Conservation (phyloP, 1,140 invertebrate genomes). For the Dendroctonus valens region DNA sequence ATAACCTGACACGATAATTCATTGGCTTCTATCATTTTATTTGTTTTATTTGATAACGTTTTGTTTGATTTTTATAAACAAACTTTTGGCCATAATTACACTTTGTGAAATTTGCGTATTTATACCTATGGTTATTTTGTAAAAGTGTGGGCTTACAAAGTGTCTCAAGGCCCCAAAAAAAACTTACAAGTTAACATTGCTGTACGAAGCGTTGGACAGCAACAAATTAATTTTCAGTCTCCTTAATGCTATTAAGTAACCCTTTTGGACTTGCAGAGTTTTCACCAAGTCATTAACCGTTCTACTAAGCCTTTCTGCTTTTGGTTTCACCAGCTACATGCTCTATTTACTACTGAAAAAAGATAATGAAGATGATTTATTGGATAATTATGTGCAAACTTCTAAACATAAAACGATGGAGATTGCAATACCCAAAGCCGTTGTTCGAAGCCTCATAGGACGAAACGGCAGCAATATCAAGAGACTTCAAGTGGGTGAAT, state of each 20-base stretch:
- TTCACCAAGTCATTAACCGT: constrained; percentile 41
- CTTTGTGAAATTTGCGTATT: too few species aligned
- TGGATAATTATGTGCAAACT: constrained; percentile 37
- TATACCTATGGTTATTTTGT: too few species aligned
- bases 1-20: too few species aligned
- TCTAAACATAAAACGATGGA: constrained; percentile 47
- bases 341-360: constrained; percentile 52
- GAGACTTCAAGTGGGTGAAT: constrained; percentile 58
- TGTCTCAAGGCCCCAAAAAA: too few species aligned
- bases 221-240: too few species aligned
- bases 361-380: constrained; percentile 46
- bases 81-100: too few species aligned
- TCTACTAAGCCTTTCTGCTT: constrained; percentile 50
- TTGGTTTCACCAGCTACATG: constrained; percentile 50
- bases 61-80: too few species aligned
- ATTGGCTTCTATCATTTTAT: too few species aligned
- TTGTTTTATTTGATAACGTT: too few species aligned
- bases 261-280: constrained; percentile 12
- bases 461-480: constrained; percentile 66
- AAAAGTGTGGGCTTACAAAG: too few species aligned
- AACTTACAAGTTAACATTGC: too few species aligned
- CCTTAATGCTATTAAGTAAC: constrained; percentile 3
- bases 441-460: constrained; percentile 59
- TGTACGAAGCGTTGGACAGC: too few species aligned
- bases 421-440: constrained; percentile 53